A percentile compares a stretch with the other conserved stretches of the same genome.
Conservation (phyloP, 2,888 invertebrate genomes). For the Limnephilus lunatus region DNA sequence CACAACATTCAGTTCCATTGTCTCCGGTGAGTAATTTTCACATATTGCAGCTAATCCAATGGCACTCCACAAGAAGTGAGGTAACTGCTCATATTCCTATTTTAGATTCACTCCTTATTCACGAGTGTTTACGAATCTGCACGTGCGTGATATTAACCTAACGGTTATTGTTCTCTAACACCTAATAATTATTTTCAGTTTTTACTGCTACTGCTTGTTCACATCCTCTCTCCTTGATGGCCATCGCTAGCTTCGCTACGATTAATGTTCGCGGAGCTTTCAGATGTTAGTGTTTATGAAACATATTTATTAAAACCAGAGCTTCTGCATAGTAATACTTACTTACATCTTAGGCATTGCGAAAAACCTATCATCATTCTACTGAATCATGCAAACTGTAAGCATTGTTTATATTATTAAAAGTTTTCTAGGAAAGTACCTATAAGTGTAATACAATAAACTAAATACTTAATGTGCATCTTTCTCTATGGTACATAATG, state of each 20-base stretch:
- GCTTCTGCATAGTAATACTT: not conserved
- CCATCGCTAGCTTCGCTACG: not conserved
- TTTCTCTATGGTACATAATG: too few relatives aligned
- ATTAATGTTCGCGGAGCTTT: not conserved
- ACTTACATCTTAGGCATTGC: not conserved
- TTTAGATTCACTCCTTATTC: not conserved
- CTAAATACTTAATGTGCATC: too few relatives aligned
- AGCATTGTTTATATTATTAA: too few relatives aligned
- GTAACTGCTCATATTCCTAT: not conserved
- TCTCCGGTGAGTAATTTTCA: not conserved
- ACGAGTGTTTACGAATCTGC: slow-evolving; percentile 17
- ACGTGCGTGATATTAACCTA: slow-evolving; percentile 15
- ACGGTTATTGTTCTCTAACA: slow-evolving; percentile 36
- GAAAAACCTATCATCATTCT: not conserved
- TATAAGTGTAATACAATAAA: too few relatives aligned
- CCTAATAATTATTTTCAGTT: slow-evolving; percentile 40
- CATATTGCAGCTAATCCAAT: not conserved
- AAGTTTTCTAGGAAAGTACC: too few relatives aligned
- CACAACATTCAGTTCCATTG: not conserved
- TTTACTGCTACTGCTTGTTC: not conserved
- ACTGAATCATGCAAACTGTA: too few relatives aligned
- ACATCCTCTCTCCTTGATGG: slow-evolving; percentile 1
- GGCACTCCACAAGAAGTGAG: not conserved
- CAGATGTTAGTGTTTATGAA: slow-evolving; percentile 23
- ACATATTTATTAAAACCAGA: not conserved